These are phyloP conservation scores for Leptopilina myrica DNA, from an alignment of 2,888 invertebrate species.

Conservation along the genomic window DNA sequence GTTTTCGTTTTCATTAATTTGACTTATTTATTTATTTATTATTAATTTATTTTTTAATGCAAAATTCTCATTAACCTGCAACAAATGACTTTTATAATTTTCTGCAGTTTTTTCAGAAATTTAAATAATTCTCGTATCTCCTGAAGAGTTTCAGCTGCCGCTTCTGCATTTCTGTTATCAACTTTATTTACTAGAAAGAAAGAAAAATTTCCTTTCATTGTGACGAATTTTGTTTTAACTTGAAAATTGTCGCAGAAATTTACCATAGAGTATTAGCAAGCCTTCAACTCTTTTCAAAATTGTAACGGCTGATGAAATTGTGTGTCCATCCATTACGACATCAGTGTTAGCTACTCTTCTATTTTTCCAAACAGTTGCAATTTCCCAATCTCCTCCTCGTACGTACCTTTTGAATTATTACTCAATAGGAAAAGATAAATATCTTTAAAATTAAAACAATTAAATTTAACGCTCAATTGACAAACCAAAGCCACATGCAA, in stretches of 20 bases:
- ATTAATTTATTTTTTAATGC: neutral
- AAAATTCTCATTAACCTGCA: conserved; percentile 58
- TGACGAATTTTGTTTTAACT: neutral
- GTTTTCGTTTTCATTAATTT: no score
- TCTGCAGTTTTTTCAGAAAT: conserved; percentile 62
- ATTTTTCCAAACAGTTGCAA: conserved; percentile 78
- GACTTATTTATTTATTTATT: no score
- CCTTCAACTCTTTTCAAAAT: conserved; percentile 79
- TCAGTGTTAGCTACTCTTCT: conserved; percentile 70
- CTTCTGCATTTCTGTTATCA: conserved; percentile 62
- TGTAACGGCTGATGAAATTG: conserved; percentile 74
- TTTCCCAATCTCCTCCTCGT: conserved; percentile 80
- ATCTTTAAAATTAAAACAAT: no score
- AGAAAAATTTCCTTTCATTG: neutral
- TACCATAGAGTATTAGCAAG: conserved; percentile 78
- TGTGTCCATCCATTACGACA: conserved; percentile 34
- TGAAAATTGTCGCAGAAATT: neutral
- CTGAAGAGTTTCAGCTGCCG: conserved; percentile 60
- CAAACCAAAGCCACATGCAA: conserved; percentile 80
- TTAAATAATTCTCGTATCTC: conserved; percentile 69
- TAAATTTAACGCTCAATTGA: neutral
- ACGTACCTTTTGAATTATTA: conserved; percentile 76
- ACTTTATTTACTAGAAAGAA: conserved; percentile 64
- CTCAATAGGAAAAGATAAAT: neutral
- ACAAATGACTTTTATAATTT: conserved; percentile 61